Evolutionary conservation across 2,888 invertebrate species (phyloP).

Genomic region (Chloromyia formosa): DNA sequence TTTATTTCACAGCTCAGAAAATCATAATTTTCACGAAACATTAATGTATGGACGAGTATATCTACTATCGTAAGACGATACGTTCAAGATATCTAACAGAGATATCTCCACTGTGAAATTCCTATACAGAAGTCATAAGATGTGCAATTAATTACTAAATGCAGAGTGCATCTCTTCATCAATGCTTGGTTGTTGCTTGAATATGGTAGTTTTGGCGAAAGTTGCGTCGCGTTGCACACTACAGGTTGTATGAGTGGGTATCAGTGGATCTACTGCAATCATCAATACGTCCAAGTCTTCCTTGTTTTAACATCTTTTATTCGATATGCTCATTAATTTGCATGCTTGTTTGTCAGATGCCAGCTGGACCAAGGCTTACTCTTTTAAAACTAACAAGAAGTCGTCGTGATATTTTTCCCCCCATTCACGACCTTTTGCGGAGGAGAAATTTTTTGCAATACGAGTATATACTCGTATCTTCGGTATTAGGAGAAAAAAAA

Average conservation of each 20-base stretch:
- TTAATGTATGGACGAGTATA: background rate
- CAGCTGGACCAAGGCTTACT: background rate
- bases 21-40: slow-evolving; percentile 29
- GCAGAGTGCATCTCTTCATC: background rate
- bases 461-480: background rate
- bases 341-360: slow-evolving; percentile 11
- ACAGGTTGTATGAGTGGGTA: background rate
- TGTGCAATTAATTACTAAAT: slow-evolving; percentile 8
- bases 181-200: background rate
- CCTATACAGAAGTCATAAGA: slow-evolving; percentile 4
- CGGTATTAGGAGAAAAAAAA: slow-evolving; percentile 18
- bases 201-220: slow-evolving; percentile 38
- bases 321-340: slow-evolving; percentile 23
- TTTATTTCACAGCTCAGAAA: slow-evolving; percentile 31
- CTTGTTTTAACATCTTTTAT: slow-evolving; percentile 12
- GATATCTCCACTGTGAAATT: background rate
- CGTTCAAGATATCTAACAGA: background rate
- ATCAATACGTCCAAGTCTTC: background rate
- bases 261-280: background rate
- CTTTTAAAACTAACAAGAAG: slow-evolving; percentile 15
- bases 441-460: slow-evolving; percentile 27
- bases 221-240: slow-evolving; percentile 6
- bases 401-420: slow-evolving; percentile 11
- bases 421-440: slow-evolving; percentile 29
- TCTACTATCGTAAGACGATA: slow-evolving; percentile 2